Evolutionary conservation across 1,140 invertebrate species (phyloP).

Genomic region (Drosophila aff.): DNA sequence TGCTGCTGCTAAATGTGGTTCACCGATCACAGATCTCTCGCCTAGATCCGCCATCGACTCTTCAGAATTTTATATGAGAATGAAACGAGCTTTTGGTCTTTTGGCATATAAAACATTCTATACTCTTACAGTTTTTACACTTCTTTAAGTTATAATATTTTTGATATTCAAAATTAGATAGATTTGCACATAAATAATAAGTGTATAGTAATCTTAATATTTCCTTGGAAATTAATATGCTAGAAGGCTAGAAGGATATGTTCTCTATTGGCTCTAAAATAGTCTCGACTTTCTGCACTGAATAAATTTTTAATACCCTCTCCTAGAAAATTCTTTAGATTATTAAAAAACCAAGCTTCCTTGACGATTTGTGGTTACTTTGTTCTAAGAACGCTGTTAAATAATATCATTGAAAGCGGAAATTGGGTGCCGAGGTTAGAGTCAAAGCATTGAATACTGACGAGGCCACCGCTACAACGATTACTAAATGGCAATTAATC

Average conservation of each 20-base stretch:
- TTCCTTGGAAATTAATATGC: too few relatives aligned
- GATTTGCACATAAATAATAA: too few relatives aligned
- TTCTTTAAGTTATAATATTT: background rate
- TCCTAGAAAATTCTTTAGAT: background rate
- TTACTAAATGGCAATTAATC: slow-evolving; percentile 70
- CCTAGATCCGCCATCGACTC: slow-evolving; percentile 42
- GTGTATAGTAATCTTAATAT: too few relatives aligned
- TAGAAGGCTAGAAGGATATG: background rate
- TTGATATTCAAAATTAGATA: background rate
- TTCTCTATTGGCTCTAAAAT: background rate
- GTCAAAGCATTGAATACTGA: slow-evolving; percentile 34
- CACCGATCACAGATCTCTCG: slow-evolving; percentile 9
- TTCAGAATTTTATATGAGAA: slow-evolving; percentile 11
- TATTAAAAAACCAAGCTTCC: slow-evolving; percentile 1
- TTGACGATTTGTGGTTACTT: slow-evolving; percentile 54
- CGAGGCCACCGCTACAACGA: slow-evolving; percentile 45
- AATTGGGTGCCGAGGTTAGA: slow-evolving; percentile 62
- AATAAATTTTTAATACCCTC: background rate
- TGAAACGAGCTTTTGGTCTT: background rate
- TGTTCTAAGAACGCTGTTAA: slow-evolving; percentile 43
- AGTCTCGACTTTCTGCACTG: background rate
- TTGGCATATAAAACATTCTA: background rate
- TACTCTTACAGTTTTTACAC: background rate
- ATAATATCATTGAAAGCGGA: slow-evolving; percentile 58
- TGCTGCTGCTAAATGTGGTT: slow-evolving; percentile 57